Base-by-base conservation (phyloP, 2,113 vertebrate species). In the Lethenteron reissneri region DNA sequence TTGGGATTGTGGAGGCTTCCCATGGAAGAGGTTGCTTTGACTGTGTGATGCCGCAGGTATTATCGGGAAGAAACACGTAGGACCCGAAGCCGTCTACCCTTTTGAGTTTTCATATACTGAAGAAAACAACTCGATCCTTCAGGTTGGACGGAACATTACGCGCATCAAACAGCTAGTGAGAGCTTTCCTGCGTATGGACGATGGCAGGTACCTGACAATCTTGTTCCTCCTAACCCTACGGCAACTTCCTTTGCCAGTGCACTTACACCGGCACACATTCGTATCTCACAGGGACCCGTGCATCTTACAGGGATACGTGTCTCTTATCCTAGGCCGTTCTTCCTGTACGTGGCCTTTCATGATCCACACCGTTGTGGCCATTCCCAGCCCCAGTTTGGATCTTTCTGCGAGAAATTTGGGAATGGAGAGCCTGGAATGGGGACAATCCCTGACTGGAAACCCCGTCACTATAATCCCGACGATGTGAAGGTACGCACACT, bases 381-480 rank as follows among this genome's bases (percentile, higher is more conserved):
- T 74, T 94, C 94, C 1, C 91, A 99, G 76, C 94, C 94, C 3
- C 90, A 94, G 12, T 97, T 87, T 0, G 92, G 94, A 64, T 56
- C 80, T 11, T 99, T 99, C 75, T 97, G 94, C 74, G 94, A 99
- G 82, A 96, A 91, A 77, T 99, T 99, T n/a, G 94, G 94, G 69
- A 96, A 89, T 0, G 92, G 94, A 1, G 82, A 92, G 72, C 82
- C 77, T 0, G 86, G 88, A 56, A 99, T 95, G 91, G 92, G 94
- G 8, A 75, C 77, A 73, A 97, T 99, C 73, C 87, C 88, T 0
- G 94, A 99, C 80, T 99, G 94, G 94, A 83, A 77, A 2, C 94
- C 92, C 0, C 80, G 85, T 73, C 78, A 80, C 74, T 97, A 95
- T 75, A 74, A 2, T 15, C 88, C 92, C 0, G 84, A 87, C 14